These are phyloP conservation scores for Drosophila virilis DNA, from an alignment of 1,140 invertebrate species.

Conservation along the genomic window DNA sequence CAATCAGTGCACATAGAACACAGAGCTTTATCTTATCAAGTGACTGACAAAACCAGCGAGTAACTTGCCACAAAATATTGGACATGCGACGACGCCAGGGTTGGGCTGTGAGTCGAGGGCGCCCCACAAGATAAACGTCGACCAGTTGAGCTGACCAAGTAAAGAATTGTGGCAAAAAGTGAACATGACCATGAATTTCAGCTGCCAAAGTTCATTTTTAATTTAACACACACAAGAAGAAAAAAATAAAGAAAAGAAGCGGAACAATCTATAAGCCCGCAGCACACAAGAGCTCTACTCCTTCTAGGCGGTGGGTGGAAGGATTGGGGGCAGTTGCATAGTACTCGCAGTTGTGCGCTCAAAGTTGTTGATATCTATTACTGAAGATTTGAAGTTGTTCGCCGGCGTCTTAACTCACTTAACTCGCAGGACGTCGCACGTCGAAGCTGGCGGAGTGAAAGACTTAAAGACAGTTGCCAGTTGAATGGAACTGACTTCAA, in stretches of 20 bases:
- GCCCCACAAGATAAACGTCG: conserved; percentile 59
- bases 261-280: conserved; percentile 65
- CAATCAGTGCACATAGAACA: conserved; percentile 50
- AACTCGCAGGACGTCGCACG: conserved; percentile 44
- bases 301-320: background rate
- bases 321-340: background rate
- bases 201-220: conserved; percentile 80
- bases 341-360: conserved; percentile 39
- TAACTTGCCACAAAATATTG: conserved; percentile 57
- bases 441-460: conserved; percentile 1
- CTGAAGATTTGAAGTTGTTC: conserved; percentile 77
- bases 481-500: conserved; percentile 67
- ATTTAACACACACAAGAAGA: conserved; percentile 56
- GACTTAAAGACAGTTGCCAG: conserved; percentile 74
- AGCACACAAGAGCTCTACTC: conserved; percentile 20
- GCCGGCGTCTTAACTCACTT: conserved; percentile 74
- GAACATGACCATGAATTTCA: conserved; percentile 79
- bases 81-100: background rate
- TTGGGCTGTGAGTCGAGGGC: background rate
- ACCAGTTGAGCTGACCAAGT: conserved; percentile 58
- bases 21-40: conserved; percentile 72
- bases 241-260: conserved; percentile 1
- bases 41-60: conserved; percentile 55
- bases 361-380: conserved; percentile 81
- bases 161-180: conserved; percentile 67